Base-by-base conservation (phyloP, 2,888 invertebrate genomes). In the Clistopyga incitator region DNA sequence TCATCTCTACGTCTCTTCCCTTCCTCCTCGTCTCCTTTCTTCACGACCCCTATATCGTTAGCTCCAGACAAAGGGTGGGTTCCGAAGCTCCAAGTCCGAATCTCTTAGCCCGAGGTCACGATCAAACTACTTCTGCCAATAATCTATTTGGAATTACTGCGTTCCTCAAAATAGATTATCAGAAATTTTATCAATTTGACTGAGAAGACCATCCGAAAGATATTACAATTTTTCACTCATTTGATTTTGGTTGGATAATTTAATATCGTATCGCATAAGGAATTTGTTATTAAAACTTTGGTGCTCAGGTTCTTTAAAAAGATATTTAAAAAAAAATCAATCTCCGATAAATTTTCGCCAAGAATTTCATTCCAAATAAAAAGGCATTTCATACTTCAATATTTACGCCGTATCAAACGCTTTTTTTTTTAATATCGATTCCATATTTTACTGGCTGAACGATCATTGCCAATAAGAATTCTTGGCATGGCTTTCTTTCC, bases 121-220 rank as follows among this genome's bases (percentile, higher is more conserved):
- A 25, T 77, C 87, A 87, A 87, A 61, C 90, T 91, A 91, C 91
- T 91, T 90, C 90, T 80, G 81, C 84, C 90, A 90, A 91, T 91
- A 90, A 91, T 91, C 88, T 89, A 89, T 90, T 90, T 89, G 88
- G 84, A 83, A 86, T 82, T 84, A 47, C 68, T 4, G n/a, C 18
- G 13, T 20, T 45, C 45, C 15, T 15, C 23, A 45, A 65, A 65
- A 20, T 11, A 0, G 42, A 11, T 20, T 42, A 20, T 29, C 56
- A 8, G 23, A 34, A 29, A 13, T 34, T 59, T 0, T 59, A 11
- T 2, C 0, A 23, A 6, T 1, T 38, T 10, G 6, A 10, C 38
- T 10, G 10, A 38, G 38, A 38, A 2, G 38, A 10, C 38, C 38
- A 38, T 10, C 6, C 18, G 52, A 20, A 23, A 20, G 10, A 54